Percentiles rank a stretch among this genome's conserved stretches.
Conservation (phyloP, 2,113 vertebrate species). For the Neopipo cinnamomea region DNA sequence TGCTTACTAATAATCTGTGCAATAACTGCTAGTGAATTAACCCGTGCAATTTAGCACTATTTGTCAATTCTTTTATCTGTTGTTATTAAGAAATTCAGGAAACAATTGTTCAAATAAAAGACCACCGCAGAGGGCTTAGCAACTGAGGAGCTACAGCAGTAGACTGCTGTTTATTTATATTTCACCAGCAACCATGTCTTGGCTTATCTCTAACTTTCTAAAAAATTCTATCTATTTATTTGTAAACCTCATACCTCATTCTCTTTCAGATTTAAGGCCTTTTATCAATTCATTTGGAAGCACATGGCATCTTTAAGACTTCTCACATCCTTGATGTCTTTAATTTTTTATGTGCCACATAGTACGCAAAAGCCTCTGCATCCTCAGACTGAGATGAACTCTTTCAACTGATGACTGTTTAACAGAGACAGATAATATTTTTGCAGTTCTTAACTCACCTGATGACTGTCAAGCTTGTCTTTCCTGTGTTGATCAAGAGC, state of each 20-base stretch:
- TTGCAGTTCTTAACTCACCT: slow-evolving; percentile 42
- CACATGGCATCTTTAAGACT: slow-evolving; percentile 51
- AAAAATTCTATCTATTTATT: slow-evolving; percentile 55
- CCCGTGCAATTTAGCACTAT: slow-evolving; percentile 56
- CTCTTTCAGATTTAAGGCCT: slow-evolving; percentile 68
- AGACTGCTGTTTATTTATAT: slow-evolving; percentile 30
- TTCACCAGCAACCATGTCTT: background rate
- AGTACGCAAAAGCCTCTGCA: background rate
- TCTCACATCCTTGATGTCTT: slow-evolving; percentile 42
- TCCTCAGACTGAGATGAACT: background rate
- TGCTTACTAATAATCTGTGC: slow-evolving; percentile 66
- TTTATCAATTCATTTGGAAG: slow-evolving; percentile 73
- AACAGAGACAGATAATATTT: slow-evolving; percentile 23
- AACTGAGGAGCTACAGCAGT: background rate
- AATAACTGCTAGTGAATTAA: slow-evolving; percentile 56
- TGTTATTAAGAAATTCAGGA: slow-evolving; percentile 59
- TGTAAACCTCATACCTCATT: slow-evolving; percentile 69
- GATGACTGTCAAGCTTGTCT: slow-evolving; percentile 17
- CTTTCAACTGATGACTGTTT: slow-evolving; percentile 29
- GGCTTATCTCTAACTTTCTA: slow-evolving; percentile 21
- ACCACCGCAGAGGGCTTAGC: slow-evolving; percentile 12
- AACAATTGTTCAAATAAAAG: slow-evolving; percentile 61
- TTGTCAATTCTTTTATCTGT: slow-evolving; percentile 50
- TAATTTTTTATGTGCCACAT: slow-evolving; percentile 62
- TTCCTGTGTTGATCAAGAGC: slow-evolving; percentile 32